These are phyloP conservation scores for Pangasius krempfi DNA, from an alignment of 2,797 vertebrate species.

Conservation along the genomic window DNA sequence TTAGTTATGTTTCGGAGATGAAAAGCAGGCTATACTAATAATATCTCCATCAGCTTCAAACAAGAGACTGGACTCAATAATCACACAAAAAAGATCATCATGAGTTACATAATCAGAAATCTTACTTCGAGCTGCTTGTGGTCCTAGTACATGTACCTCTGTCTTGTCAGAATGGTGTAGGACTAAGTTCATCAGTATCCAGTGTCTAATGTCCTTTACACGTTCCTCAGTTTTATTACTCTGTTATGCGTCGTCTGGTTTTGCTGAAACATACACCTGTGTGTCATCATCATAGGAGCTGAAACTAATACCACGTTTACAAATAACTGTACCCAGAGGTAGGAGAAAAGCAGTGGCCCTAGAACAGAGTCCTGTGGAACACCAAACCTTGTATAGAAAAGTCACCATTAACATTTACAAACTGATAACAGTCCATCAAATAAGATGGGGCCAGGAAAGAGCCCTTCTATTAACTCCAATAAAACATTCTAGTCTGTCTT, in stretches of 20 bases:
- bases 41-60: neutral
- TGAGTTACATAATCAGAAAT: conserved; percentile 10
- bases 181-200: neutral
- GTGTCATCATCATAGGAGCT: neutral
- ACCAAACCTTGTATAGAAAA: too few relatives aligned
- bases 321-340: neutral
- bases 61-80: neutral
- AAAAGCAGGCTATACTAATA: neutral
- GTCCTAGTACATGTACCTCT: neutral
- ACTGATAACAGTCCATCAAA: neutral
- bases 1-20: neutral
- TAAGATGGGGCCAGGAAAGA: neutral
- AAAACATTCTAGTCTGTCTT: neutral
- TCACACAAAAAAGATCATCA: neutral
- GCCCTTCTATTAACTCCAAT: neutral
- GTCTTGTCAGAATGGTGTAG: conserved; percentile 9
- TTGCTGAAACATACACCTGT: neutral
- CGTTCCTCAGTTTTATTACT: neutral
- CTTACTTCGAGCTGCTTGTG: neutral
- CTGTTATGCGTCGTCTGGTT: neutral
- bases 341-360: neutral
- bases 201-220: neutral
- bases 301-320: neutral
- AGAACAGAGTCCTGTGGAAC: neutral
- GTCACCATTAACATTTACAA: neutral